phyloP scores from a whole-genome alignment of 2,797 vertebrate genomes.

The Naso thynnoides region DNA sequence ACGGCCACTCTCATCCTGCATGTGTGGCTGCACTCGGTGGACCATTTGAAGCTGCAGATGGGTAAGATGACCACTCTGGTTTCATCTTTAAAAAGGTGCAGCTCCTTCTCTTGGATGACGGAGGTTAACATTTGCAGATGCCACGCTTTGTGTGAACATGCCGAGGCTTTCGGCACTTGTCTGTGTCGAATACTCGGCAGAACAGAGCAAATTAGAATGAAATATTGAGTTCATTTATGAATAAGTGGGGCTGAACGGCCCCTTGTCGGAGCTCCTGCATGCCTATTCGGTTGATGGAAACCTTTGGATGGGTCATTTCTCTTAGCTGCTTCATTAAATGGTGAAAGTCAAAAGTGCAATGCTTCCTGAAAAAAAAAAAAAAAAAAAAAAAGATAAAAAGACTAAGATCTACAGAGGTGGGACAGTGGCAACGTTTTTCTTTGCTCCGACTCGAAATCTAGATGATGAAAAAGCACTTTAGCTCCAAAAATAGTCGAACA shows the following conservation, averaged over 20 bases:
- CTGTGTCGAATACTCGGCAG: conserved; percentile 74
- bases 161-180: conserved; percentile 59
- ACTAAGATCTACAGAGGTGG: conserved; percentile 61
- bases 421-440: conserved; percentile 45
- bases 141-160: conserved; percentile 36
- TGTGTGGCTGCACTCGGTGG: conserved; percentile 30
- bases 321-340: conserved; percentile 85
- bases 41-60: conserved; percentile 27
- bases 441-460: conserved; percentile 36
- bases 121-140: conserved; percentile 68
- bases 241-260: conserved; percentile 84
- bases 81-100: conserved; percentile 46
- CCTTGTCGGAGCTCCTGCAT: conserved; percentile 77
- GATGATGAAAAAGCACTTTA: conserved; percentile 31
- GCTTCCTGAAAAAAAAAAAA: conserved; percentile 61
- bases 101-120: conserved; percentile 36
- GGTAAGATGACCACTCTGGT: conserved; percentile 32
- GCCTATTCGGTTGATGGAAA: conserved; percentile 84
- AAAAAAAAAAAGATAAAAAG: conserved; percentile 42
- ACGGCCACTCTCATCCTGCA: conserved; percentile 12
- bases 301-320: conserved; percentile 84
- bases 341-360: conserved; percentile 83
- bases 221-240: conserved; percentile 86
- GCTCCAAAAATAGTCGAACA: conserved; percentile 31
- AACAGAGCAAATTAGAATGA: conserved; percentile 81